Percentiles rank a stretch among this genome's conserved stretches.
Conservation (phyloP, 2,888 invertebrate genomes). For the Andrena trimmerana region DNA sequence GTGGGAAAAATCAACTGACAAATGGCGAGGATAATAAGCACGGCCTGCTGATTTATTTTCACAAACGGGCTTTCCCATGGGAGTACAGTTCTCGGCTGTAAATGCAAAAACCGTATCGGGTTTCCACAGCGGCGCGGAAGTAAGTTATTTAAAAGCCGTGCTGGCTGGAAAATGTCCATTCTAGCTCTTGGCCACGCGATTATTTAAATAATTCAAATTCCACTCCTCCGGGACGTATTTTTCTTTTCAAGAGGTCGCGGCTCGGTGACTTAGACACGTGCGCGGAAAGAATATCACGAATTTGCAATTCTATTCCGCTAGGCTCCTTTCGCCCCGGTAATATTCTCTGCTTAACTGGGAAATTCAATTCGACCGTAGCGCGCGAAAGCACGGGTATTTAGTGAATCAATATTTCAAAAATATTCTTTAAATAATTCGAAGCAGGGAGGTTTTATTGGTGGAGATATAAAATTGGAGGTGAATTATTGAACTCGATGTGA, state of each 20-base stretch:
- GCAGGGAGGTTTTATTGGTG: background rate
- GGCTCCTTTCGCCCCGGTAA: background rate
- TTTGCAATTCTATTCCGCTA: slow-evolving; percentile 29
- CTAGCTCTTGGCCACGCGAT: slow-evolving; percentile 16
- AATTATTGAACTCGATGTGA: too few species aligned
- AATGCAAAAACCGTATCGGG: slow-evolving; percentile 40
- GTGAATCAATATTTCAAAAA: background rate
- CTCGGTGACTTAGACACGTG: slow-evolving; percentile 14
- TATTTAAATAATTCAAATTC: slow-evolving; percentile 54
- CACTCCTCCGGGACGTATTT: slow-evolving; percentile 5
- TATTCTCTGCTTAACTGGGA: background rate
- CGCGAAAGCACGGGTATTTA: background rate
- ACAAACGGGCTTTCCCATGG: slow-evolving; percentile 8
- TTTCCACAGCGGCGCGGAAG: slow-evolving; percentile 11
- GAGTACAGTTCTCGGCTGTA: slow-evolving; percentile 19
- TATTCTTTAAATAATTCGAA: background rate
- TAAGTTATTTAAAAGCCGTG: slow-evolving; percentile 52
- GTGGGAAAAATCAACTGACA: background rate
- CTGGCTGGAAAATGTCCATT: slow-evolving; percentile 38
- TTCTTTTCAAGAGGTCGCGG: slow-evolving; percentile 20
- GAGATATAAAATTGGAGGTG: too few species aligned
- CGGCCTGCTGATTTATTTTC: slow-evolving; percentile 37
- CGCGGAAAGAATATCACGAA: slow-evolving; percentile 23
- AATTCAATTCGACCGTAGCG: background rate
- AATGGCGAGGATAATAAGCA: slow-evolving; percentile 7